Base-by-base conservation (phyloP, 2,797 vertebrate genomes). In the Echiichthys vipera region DNA sequence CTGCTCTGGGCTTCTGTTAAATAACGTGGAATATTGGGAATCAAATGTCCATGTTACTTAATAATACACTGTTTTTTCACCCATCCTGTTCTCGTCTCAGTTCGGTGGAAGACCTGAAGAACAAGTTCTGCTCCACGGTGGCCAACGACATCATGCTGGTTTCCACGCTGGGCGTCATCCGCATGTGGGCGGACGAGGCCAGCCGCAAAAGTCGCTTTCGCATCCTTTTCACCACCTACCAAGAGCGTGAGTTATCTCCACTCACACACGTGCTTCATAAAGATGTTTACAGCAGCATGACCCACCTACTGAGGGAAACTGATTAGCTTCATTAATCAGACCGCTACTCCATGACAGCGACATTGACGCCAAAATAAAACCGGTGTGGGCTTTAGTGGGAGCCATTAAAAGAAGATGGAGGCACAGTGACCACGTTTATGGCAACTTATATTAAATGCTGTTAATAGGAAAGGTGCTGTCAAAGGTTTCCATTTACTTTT, bases 211-310 rank as follows among this genome's bases (percentile, higher is more conserved):
- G 96, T 74, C 94, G 95, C 65, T 99, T 99, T 90, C 96, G 97
- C 88, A 99, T 99, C 93, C 97, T 99, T 80, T 99, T 97, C 95
- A 99, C 98, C 4, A 99, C 98, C 81, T 99, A 98, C 88, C 97
- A 97, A 96, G 97, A 99, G 91, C 98, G 98, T 99, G 97, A 97
- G 98, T 51, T 8, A 45, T 46, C 49, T 34, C 4, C 32, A 9
- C 53, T 20, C 7, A 2, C 5, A 30, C 55, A 25, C 34, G 5
- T 5, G 7, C 18, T 25, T 65, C 30, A 43, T 68, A 20, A 64
- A 64, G 37, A 27, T 46, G 18, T 64, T 76, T 61, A 74, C 50
- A 77, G 61, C 71, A 46, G 43, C 42, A 10, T 51, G 68, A 65
- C 18, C 24, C 15, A 13, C 34, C 49, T 37, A 32, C 8, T 42